Base-by-base conservation (phyloP, 2,888 invertebrate genomes). In the Mesorhabditis spiculigera region DNA sequence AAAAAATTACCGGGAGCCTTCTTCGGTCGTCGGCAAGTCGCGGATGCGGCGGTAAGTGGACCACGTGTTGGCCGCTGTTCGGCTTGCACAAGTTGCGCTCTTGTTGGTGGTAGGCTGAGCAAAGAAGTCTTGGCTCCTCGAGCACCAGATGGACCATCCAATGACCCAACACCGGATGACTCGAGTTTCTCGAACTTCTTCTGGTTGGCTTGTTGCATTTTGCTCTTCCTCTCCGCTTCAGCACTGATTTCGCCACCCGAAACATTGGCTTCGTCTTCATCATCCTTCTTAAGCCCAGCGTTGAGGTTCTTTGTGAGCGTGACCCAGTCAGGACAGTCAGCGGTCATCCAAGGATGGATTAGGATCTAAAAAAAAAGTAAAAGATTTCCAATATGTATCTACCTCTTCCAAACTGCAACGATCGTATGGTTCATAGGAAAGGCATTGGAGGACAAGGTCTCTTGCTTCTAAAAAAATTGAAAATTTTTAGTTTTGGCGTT, bases 401-500 rank as follows among this genome's bases (percentile, higher is more conserved):
- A 50, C 58, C 58, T 75, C 76, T 45, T 83, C 81, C 4, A 83
- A 62, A 5, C 77, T 67, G 63, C 78, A 77, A 8, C 83, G 72
- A 43, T 75, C 66, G 66, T 77, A 80, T 13, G 82, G 81, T 66
- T 83, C 82, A 67, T 83, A 83, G 43, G 75, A 67, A 58, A 83
- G 73, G 73, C 83, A 83, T 42, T 75, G 71, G 43, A 72, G 71
- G 68, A 83, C 78, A 45, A 83, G 75, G 62, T 83, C 82, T 28
- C 79, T 77, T 13, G 75, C 81, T 67, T 81, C 83, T 76, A 71
- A 64, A 73, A 63, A 58, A 50, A 5, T 65, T 63, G n/a, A 28
- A 63, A 63, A 28, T 16, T 16, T n/a, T n/a, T 16, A 63, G 63
- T 16, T n/a, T 10, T 63, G 41, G n/a, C 41, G 10, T 63, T n/a